These are phyloP conservation scores for Myopa tessellatipennis DNA, from an alignment of 2,888 invertebrate genomes.

Conservation along the genomic window DNA sequence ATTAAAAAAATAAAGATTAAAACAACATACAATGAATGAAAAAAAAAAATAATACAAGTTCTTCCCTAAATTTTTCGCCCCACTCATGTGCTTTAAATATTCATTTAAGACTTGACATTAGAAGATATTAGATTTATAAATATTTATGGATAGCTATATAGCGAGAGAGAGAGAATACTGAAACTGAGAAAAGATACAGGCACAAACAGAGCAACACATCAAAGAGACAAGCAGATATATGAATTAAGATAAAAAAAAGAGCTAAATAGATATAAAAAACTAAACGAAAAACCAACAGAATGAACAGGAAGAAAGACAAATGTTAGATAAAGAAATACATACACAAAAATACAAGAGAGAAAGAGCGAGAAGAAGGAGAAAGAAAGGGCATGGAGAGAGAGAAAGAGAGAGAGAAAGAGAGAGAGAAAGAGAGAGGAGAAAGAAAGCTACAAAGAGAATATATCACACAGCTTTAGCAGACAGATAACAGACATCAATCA, in stretches of 20 bases:
- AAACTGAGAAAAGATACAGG: background rate
- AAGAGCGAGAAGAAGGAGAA: too few species aligned
- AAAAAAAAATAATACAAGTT: too few species aligned
- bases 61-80: too few species aligned
- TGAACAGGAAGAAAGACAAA: too few species aligned
- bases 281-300: too few species aligned
- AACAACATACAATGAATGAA: background rate
- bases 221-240: background rate
- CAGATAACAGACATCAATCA: background rate
- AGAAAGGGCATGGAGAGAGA: background rate
- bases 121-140: too few species aligned
- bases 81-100: too few species aligned
- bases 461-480: background rate
- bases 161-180: background rate
- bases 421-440: background rate
- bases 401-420: background rate
- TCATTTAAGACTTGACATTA: background rate
- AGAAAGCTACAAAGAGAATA: background rate
- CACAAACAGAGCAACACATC: background rate
- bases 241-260: too few species aligned
- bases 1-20: background rate
- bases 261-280: too few species aligned
- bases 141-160: background rate
- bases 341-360: background rate
- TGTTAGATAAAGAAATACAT: too few species aligned